Evolutionary conservation across 2,113 vertebrate genomes (phyloP), one percentile per base, ranked within the genome.

Genomic region (Hemichromis elongatus): DNA sequence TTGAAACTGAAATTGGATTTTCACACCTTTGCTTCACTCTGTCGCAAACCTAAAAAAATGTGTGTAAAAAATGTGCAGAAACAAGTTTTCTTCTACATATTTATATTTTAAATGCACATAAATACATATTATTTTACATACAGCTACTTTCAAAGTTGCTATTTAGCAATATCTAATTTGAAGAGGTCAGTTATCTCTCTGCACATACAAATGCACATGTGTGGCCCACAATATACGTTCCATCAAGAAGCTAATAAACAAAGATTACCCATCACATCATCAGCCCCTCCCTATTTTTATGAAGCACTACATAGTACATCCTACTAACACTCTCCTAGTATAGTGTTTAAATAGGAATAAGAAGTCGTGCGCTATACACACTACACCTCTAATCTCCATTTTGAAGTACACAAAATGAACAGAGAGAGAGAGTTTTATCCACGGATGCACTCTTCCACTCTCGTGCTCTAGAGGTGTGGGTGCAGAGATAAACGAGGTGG

Each of bases 401-500:
- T 70, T 89, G 84, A 85, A 63, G 73, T 85, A 91, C 80, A 91
- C 86, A 91, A 91, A 90, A 81, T 83, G 80, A 88, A 84, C 54
- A 82, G 70, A 77, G 16, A 79, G 16, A 79, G 61, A 54, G 21
- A 50, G 53, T 88, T 92, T 93, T 91, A 91, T 94, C 85, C 89
- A 85, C 8, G 47, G 83, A 85, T 77, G 81, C 88, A 78, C 86
- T 93, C 90, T 89, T 90, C 80, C 80, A 83, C 88, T 80, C 85
- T 83, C 75, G 63, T 80, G 56, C 86, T 90, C 45, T 77, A 50
- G 87, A 90, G 86, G 94, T 94, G 93, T 95, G 94, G 89, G 53
- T 90, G 85, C 55, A 80, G 84, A 94, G 93, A 96, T 95, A 95
- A 96, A 94, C 81, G 84, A 85, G 84, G 77, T 78, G 79, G 87